Evolutionary conservation across 2,888 invertebrate genomes (phyloP), one percentile per base, ranked within the genome.

Genomic region (Lepidocyrtinus sp.): DNA sequence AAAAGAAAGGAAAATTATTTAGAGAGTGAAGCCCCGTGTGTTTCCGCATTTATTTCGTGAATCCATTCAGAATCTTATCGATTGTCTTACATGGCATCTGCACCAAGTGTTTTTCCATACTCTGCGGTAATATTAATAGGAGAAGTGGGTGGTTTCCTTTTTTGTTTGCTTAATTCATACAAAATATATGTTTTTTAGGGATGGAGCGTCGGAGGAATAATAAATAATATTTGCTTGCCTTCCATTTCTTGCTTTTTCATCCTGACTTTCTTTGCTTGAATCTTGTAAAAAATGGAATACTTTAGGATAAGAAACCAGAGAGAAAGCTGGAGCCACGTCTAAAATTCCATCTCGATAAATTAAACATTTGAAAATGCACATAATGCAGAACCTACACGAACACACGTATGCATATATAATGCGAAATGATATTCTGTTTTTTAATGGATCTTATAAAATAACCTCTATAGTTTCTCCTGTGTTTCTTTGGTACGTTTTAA

Each of bases 341-440:
- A 81, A 85, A 85, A 85, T 83, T 71, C 82, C 81, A 85, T 82
- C 83, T 83, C n/a, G 75, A 75, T 83, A 83, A 83, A 83, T 82
- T 83, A 82, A 83, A 85, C 80, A 72, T 77, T n/a, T n/a, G n/a
- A n/a, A n/a, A n/a, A n/a, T n/a, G n/a, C n/a, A n/a, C n/a, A n/a
- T n/a, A n/a, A n/a, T n/a, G n/a, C n/a, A n/a, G n/a, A n/a, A n/a
- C n/a, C n/a, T n/a, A n/a, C n/a, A n/a, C n/a, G 70, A 64, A 72
- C 26, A 68, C 46, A 55, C 64, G 69, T 75, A 75, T 67, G 69
- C 69, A 75, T 75, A n/a, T n/a, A n/a, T n/a, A n/a, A n/a, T n/a
- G n/a, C n/a, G n/a, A n/a, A 50, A 24, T 12, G n/a, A 71, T 64
- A 59, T 55, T 59, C 19, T 59, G 59, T 21, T 63, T n/a, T n/a